These are phyloP conservation scores for Phytoseiulus persimilis DNA, from an alignment of 2,888 invertebrate species.

Conservation along the genomic window DNA sequence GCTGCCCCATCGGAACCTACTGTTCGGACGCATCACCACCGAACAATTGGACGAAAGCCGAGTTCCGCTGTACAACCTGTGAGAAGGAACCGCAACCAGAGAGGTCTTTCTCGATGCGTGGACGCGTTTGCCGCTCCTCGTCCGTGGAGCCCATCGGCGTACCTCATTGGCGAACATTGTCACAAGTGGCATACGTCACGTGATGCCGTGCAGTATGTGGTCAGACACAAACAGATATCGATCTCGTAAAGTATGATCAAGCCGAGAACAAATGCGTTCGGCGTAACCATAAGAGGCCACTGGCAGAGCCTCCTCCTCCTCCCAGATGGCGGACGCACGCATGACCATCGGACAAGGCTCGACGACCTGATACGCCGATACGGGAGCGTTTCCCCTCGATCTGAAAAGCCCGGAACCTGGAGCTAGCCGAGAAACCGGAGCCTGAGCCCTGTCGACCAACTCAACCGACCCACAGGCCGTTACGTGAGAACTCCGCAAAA, in stretches of 20 bases:
- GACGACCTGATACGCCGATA: background rate
- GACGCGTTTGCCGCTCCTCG: too few species aligned
- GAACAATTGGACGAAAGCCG: background rate
- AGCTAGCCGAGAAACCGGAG: too few species aligned
- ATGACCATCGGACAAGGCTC: background rate
- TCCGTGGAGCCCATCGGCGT: too few species aligned
- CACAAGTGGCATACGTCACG: background rate
- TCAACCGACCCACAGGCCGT: too few species aligned
- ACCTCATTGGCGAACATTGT: background rate
- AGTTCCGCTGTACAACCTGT: background rate
- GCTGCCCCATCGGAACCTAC: background rate
- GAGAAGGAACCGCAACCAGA: background rate
- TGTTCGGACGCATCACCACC: background rate
- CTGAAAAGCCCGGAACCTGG: too few species aligned
- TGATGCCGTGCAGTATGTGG: background rate
- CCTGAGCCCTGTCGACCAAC: too few species aligned
- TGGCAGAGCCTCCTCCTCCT: background rate
- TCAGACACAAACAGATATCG: background rate
- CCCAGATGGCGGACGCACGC: background rate
- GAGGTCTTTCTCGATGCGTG: too few species aligned
- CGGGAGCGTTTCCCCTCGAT: too few species aligned
- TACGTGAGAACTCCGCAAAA: too few species aligned
- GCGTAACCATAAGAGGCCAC: background rate
- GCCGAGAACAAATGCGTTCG: background rate
- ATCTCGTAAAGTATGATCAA: background rate